Evolutionary conservation across 2,797 vertebrate genomes (phyloP).

Genomic region (Nasua narica): DNA sequence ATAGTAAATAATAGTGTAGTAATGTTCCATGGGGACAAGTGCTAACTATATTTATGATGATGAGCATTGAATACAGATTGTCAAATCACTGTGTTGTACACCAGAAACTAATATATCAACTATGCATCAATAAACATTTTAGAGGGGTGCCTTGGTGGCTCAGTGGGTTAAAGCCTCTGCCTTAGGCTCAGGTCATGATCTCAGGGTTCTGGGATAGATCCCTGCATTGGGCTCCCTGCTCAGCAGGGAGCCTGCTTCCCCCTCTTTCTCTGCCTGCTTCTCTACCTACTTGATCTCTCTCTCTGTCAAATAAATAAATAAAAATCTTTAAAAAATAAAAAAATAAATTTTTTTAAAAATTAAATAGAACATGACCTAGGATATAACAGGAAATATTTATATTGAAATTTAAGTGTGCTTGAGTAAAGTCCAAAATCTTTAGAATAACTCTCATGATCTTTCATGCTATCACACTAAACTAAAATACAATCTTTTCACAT

Average conservation of each 20-base stretch:
- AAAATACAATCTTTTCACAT: neutral
- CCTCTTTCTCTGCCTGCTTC: too few relatives aligned
- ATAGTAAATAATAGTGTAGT: neutral
- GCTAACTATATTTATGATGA: neutral
- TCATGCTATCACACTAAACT: neutral
- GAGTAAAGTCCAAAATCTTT: neutral
- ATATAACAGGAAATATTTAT: neutral
- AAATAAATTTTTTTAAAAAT: too few relatives aligned
- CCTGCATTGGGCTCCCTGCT: too few relatives aligned
- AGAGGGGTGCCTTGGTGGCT: too few relatives aligned
- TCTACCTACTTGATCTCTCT: too few relatives aligned
- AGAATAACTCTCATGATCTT: neutral
- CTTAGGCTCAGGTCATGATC: too few relatives aligned
- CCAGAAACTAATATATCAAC: neutral
- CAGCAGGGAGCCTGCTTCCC: too few relatives aligned
- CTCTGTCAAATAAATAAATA: too few relatives aligned
- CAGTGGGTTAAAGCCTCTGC: too few relatives aligned
- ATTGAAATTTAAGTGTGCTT: neutral
- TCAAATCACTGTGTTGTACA: neutral
- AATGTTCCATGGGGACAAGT: neutral
- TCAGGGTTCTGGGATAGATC: too few relatives aligned
- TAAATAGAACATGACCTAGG: neutral
- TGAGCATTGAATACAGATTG: neutral
- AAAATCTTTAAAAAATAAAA: too few relatives aligned
- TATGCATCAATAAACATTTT: neutral